Evolutionary conservation across 1,140 invertebrate species (phyloP), one percentile per base, ranked within the genome.

Genomic region (Neelides sp.): DNA sequence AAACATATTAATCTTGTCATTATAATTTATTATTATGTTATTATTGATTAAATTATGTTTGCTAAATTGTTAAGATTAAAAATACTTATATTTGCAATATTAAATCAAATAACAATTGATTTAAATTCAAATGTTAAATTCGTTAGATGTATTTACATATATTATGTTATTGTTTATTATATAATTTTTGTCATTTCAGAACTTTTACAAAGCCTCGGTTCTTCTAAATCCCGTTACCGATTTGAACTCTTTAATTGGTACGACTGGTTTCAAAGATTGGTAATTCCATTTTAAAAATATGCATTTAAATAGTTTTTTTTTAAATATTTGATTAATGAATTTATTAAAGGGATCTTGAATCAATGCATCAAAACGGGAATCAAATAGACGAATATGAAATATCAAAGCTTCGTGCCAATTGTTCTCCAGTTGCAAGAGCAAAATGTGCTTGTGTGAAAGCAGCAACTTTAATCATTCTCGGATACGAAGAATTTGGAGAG

Each of bases 181-280:
- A n/a, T n/a, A n/a, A 61, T 48, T 49, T 53, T 56, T 44, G 24
- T 69, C 70, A 19, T 59, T 78, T n/a, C n/a, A n/a, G 68, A 74
- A 79, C 54, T 68, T 73, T 58, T 89, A 80, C 62, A 78, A 75
- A 63, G 76, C 75, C 15, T 79, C 81, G 2, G 77, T 80, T 0
- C 71, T 79, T 2, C 68, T 82, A 57, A 92, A 92, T 69, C 85
- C 88, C 4, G 88, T 90, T 0, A 75, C 77, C 42, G 80, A 89
- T 67, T 68, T 90, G 39, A 68, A 77, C 2, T 66, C 71, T 19
- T 80, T 82, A 77, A 70, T 72, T 59, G 73, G 73, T 15, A 72
- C 73, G 8, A 76, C 79, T 30, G 88, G 93, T 69, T 92, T 93
- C 55, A 78, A 83, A 32, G 87, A 92, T 67, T 93, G 88, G 88